phyloP scores from a whole-genome alignment of 2,113 vertebrate species.

The Triplophysa rosa region DNA sequence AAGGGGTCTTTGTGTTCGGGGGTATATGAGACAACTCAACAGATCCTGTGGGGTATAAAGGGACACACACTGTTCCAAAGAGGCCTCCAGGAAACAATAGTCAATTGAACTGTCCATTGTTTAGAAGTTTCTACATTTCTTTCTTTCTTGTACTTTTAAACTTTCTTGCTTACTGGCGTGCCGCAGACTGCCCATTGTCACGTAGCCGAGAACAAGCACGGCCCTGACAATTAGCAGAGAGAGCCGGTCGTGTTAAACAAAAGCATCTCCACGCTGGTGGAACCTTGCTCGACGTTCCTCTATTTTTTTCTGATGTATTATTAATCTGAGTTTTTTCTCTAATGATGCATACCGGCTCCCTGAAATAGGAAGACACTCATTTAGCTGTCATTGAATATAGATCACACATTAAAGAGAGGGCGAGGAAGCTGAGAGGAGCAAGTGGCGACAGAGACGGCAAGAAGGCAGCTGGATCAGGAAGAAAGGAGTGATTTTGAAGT shows the following conservation, averaged over 20 bases:
- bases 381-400: constrained; percentile 69
- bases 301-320: constrained; percentile 71
- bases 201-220: constrained; percentile 51
- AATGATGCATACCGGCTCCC: constrained; percentile 66
- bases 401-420: constrained; percentile 68
- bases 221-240: constrained; percentile 64
- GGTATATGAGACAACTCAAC: constrained; percentile 57
- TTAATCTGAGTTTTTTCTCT: constrained; percentile 63
- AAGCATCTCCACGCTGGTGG: constrained; percentile 57
- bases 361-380: constrained; percentile 69
- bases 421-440: constrained; percentile 9
- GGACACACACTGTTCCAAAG: constrained; percentile 56
- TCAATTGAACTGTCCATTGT: constrained; percentile 40
- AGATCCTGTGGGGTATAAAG: constrained; percentile 58
- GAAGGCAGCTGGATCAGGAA: constrained; percentile 10
- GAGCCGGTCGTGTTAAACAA: constrained; percentile 65
- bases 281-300: constrained; percentile 56
- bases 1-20: constrained; percentile 58
- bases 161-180: constrained; percentile 34
- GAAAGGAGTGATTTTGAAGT: constrained; percentile 28
- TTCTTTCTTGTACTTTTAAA: not conserved
- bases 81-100: constrained; percentile 40
- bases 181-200: constrained; percentile 47
- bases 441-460: not conserved
- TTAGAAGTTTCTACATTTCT: not conserved